Conservation (phyloP, 2,888 invertebrate genomes). For the Cephalotes varians region DNA sequence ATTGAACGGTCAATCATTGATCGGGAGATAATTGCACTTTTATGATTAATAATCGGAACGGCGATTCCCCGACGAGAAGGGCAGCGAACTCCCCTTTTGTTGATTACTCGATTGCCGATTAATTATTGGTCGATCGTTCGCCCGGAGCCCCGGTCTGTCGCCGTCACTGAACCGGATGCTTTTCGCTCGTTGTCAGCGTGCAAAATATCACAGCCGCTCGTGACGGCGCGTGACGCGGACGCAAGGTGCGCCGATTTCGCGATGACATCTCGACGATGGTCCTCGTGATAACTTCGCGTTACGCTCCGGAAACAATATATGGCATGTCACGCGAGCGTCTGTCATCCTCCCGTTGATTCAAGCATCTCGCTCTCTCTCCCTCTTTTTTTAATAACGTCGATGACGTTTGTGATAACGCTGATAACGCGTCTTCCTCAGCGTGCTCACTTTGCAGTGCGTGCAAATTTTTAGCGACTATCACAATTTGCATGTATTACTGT, state of each 20-base stretch:
- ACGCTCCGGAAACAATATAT: background rate
- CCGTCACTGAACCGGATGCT: conserved; percentile 2
- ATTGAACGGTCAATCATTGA: background rate
- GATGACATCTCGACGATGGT: background rate
- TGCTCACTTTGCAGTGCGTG: background rate
- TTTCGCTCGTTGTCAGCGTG: background rate
- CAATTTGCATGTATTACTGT: background rate
- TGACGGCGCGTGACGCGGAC: background rate
- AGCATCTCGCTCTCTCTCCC: background rate
- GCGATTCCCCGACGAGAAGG: background rate
- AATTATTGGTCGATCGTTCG: background rate
- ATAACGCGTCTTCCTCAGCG: background rate
- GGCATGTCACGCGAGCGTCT: background rate
- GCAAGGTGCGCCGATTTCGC: background rate
- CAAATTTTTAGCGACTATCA: background rate
- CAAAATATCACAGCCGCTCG: background rate
- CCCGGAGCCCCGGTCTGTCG: background rate
- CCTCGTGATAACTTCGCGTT: background rate
- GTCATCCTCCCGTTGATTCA: background rate
- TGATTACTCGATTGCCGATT: background rate
- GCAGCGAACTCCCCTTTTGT: background rate
- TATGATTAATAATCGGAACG: background rate
- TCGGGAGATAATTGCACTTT: background rate
- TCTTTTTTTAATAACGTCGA: background rate
- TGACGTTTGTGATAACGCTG: background rate